Evolutionary conservation across 2,797 vertebrate genomes (phyloP).

Genomic region (Liasis olivaceus): DNA sequence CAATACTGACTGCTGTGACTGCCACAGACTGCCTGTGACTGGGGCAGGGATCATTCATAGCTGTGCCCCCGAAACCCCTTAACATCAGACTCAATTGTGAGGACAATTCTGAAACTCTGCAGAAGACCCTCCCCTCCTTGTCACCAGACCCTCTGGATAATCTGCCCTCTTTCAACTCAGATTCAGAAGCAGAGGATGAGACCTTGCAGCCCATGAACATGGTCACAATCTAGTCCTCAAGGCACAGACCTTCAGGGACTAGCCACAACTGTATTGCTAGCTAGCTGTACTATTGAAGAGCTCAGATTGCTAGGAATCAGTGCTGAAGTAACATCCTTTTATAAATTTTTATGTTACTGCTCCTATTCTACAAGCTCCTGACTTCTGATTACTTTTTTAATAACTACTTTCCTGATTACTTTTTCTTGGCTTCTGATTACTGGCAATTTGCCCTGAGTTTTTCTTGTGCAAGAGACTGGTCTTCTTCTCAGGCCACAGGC

Average conservation of each 20-base stretch:
- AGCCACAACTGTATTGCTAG: neutral
- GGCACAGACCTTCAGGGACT: neutral
- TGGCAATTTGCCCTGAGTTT: neutral
- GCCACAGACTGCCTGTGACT: too few relatives aligned
- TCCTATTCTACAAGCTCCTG: neutral
- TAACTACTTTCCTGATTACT: neutral
- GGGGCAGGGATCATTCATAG: too few relatives aligned
- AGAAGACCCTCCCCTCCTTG: too few relatives aligned
- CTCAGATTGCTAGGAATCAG: neutral
- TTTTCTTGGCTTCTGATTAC: neutral
- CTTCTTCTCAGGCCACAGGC: neutral
- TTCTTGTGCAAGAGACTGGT: neutral
- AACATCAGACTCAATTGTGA: too few relatives aligned
- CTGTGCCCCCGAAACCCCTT: too few relatives aligned
- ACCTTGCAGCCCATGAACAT: neutral
- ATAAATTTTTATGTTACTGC: neutral
- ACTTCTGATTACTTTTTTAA: neutral
- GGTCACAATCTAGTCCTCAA: neutral
- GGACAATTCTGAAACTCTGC: too few relatives aligned
- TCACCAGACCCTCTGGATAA: too few relatives aligned
- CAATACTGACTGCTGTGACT: too few relatives aligned
- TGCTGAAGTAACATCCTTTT: neutral
- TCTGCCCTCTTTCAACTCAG: too few relatives aligned
- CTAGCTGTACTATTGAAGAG: neutral
- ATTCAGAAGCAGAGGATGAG: too few relatives aligned